Percentiles rank a stretch among this genome's conserved stretches.
phyloP scores from a whole-genome alignment of 2,888 invertebrate genomes.

The Malthinus flaveolus region DNA sequence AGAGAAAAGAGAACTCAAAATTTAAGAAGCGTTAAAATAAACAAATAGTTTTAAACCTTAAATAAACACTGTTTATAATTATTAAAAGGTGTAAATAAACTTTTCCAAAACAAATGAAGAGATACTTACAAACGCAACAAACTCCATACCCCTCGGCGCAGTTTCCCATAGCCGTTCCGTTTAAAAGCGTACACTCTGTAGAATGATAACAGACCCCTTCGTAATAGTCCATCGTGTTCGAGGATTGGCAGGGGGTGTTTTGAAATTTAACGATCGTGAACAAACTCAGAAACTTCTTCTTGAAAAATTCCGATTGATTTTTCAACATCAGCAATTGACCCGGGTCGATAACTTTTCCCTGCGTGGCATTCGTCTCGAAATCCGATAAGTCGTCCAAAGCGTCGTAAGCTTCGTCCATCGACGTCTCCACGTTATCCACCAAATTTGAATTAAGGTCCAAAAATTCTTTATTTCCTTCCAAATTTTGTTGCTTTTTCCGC shows the following conservation, averaged over 20 bases:
- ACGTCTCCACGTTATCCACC: background rate
- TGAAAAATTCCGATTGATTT: slow-evolving; percentile 46
- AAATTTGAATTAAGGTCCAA: background rate
- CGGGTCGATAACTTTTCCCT: slow-evolving; percentile 29
- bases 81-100: no score
- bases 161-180: slow-evolving; percentile 65
- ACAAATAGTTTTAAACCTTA: background rate
- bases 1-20: background rate
- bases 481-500: background rate
- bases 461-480: background rate
- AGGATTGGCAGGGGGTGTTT: slow-evolving; percentile 64
- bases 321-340: slow-evolving; percentile 31
- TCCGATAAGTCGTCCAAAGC: background rate
- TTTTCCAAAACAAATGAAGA: no score
- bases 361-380: slow-evolving; percentile 1
- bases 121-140: slow-evolving; percentile 74
- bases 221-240: slow-evolving; percentile 59
- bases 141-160: slow-evolving; percentile 76
- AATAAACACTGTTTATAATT: background rate
- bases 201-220: slow-evolving; percentile 73
- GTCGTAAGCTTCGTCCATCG: background rate
- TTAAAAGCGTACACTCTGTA: slow-evolving; percentile 65
- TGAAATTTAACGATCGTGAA: slow-evolving; percentile 73
- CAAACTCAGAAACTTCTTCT: slow-evolving; percentile 63
- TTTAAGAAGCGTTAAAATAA: background rate